Conservation (phyloP, 2,113 vertebrate species). For the Cryptoleucopteryx plumbea region DNA sequence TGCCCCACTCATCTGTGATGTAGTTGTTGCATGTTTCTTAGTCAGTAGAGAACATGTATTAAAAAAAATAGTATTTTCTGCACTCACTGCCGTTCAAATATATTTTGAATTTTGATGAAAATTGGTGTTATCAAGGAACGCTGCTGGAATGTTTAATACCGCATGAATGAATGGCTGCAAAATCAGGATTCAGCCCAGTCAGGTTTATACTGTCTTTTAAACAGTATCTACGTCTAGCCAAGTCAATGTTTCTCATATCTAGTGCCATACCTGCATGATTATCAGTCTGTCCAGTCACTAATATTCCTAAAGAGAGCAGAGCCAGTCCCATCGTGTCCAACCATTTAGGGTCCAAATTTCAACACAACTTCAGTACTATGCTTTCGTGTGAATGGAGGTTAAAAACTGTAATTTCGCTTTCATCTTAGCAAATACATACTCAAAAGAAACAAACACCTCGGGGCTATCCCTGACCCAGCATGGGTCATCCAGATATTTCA, state of each 20-base stretch:
- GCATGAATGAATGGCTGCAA: not conserved
- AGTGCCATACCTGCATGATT: not conserved
- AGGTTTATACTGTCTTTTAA: not conserved
- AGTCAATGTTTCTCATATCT: not conserved
- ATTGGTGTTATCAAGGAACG: not conserved
- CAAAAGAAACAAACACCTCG: not conserved
- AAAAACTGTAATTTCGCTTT: not conserved
- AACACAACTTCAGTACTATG: not conserved
- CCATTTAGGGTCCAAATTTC: not conserved
- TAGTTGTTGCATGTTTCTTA: not conserved
- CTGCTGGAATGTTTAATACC: not conserved
- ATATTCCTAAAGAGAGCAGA: not conserved
- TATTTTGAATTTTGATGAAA: not conserved
- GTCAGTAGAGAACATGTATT: not conserved
- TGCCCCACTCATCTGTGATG: not conserved
- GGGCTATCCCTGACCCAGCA: not conserved
- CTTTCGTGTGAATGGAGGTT: not conserved
- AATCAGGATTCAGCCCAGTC: not conserved
- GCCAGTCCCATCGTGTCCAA: not conserved
- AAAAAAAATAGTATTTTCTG: not conserved
- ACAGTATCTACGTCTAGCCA: not conserved
- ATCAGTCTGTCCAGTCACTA: not conserved
- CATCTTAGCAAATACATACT: not conserved
- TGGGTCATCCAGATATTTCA: not conserved
- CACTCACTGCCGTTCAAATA: not conserved